Conservation (phyloP, 2,888 invertebrate species). For the Pheosia gnoma region DNA sequence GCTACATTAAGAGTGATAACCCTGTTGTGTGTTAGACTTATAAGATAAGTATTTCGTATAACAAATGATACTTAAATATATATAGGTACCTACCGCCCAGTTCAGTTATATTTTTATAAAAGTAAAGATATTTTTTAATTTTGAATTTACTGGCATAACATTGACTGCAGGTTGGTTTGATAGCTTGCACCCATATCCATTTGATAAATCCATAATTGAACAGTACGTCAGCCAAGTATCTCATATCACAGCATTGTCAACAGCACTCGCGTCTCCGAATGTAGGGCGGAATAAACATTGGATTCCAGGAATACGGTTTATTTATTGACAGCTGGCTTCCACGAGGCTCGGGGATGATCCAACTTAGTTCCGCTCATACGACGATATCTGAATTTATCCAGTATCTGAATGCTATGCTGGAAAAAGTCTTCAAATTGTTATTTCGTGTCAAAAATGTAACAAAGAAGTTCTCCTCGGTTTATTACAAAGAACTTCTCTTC, state of each 20-base stretch:
- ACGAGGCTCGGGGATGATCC: conserved; percentile 28
- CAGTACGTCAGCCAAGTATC: conserved; percentile 15
- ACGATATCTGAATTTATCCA: conserved; percentile 24
- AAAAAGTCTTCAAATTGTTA: not conserved
- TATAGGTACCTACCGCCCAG: too few species aligned
- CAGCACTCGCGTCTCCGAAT: conserved; percentile 38
- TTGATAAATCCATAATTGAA: conserved; percentile 29
- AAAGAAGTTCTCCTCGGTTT: too few species aligned
- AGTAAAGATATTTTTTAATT: too few species aligned
- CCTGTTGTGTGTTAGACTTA: not conserved
- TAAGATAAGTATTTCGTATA: not conserved
- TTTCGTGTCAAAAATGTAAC: not conserved
- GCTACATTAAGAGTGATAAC: conserved; percentile 10
- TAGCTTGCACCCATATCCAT: conserved; percentile 12
- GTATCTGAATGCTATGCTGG: not conserved
- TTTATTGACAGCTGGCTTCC: conserved; percentile 45
- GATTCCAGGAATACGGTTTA: conserved; percentile 38
- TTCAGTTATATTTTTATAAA: too few species aligned
- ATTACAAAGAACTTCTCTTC: too few species aligned
- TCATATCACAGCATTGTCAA: conserved; percentile 41
- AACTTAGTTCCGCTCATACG: conserved; percentile 35
- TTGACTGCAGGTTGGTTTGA: too few species aligned
- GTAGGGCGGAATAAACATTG: conserved; percentile 33
- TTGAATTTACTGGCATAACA: too few species aligned
- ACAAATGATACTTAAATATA: too few species aligned